Conservation (phyloP, 2,113 vertebrate genomes). For the Boleophthalmus pectinirostris region DNA sequence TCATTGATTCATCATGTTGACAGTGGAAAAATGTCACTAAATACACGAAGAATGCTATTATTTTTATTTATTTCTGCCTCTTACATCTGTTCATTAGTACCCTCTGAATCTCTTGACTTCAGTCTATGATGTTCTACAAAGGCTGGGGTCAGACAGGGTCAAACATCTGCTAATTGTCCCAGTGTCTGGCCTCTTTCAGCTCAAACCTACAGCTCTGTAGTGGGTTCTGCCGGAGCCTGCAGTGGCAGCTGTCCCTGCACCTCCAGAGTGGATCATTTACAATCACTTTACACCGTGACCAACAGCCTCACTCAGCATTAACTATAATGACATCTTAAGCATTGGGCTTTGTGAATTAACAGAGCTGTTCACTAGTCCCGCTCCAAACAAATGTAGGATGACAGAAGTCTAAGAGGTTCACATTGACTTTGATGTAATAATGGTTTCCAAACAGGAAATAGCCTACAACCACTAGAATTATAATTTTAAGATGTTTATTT, state of each 20-base stretch:
- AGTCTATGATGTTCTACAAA: slow-evolving; percentile 52
- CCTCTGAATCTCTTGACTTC: slow-evolving; percentile 14
- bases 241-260: slow-evolving; percentile 63
- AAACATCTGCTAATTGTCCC: slow-evolving; percentile 82
- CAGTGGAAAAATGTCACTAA: background rate
- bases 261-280: background rate
- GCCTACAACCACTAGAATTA: background rate
- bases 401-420: background rate
- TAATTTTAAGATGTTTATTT: no score
- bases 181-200: slow-evolving; percentile 52
- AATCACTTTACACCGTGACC: slow-evolving; percentile 1
- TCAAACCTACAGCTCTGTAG: slow-evolving; percentile 56
- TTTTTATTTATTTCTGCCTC: background rate
- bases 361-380: slow-evolving; percentile 3
- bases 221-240: slow-evolving; percentile 29
- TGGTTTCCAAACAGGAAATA: background rate
- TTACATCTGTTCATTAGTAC: background rate
- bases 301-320: background rate
- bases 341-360: slow-evolving; percentile 23
- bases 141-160: slow-evolving; percentile 72
- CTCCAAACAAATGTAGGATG: background rate
- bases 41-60: background rate
- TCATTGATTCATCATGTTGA: background rate
- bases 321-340: slow-evolving; percentile 52
- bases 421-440: background rate